A percentile compares a stretch with the other conserved stretches of the same genome.
Evolutionary conservation across 92 coral and sea anemone species (phyloP).

Genomic region (Montipora capitata): DNA sequence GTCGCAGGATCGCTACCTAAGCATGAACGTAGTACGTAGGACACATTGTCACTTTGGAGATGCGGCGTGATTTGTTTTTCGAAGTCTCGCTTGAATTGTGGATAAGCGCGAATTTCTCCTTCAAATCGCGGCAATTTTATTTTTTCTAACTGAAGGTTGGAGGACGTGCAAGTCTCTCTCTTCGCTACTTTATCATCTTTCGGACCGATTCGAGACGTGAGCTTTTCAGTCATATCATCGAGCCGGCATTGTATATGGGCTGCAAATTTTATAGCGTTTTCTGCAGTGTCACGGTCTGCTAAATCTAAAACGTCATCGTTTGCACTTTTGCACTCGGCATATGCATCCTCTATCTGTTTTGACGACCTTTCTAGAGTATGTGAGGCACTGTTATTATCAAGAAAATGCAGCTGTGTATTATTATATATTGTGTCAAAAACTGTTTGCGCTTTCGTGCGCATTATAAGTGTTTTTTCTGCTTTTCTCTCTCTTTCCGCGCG

Average conservation of each 20-base stretch:
- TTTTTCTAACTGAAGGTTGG: constrained; percentile 66
- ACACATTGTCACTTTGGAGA: constrained; percentile 28
- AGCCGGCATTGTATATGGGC: too few relatives aligned
- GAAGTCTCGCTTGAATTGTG: constrained; percentile 69
- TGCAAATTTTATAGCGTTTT: too few relatives aligned
- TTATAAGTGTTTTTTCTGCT: constrained; percentile 46
- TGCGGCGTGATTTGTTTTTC: constrained; percentile 60
- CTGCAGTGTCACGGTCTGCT: too few relatives aligned
- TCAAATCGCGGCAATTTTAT: constrained; percentile 72
- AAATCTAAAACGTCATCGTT: too few relatives aligned
- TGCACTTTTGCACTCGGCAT: too few relatives aligned
- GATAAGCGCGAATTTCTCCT: constrained; percentile 70
- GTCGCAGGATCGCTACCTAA: constrained; percentile 54
- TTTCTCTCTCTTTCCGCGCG: constrained; percentile 39
- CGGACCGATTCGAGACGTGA: constrained; percentile 25
- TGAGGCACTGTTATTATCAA: neutral
- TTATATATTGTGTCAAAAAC: constrained; percentile 39
- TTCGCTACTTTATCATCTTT: constrained; percentile 7
- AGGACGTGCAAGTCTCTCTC: constrained; percentile 20
- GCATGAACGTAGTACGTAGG: constrained; percentile 71
- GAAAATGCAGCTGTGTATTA: constrained; percentile 1
- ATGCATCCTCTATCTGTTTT: too few relatives aligned
- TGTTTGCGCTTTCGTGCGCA: constrained; percentile 23
- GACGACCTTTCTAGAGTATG: too few relatives aligned
- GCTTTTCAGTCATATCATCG: neutral